Percentiles rank a stretch among this genome's conserved stretches.
Evolutionary conservation across 2,888 invertebrate genomes (phyloP).

Genomic region (Heliconius sara): DNA sequence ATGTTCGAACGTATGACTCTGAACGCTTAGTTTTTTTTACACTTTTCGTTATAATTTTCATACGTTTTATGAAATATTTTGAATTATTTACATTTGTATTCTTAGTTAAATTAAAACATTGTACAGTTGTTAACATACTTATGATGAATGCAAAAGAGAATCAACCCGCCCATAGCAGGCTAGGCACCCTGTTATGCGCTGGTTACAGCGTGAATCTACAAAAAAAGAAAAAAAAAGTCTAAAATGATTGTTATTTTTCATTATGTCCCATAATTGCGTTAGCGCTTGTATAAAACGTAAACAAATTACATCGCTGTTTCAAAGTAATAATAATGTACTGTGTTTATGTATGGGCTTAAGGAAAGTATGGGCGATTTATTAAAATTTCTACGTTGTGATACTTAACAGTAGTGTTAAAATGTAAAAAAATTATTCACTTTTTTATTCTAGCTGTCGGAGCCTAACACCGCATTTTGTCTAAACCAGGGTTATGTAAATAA

Average conservation of each 20-base stretch:
- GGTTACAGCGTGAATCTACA: neutral
- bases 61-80: too few relatives aligned
- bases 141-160: neutral
- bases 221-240: neutral
- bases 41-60: too few relatives aligned
- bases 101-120: neutral
- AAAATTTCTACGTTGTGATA: neutral
- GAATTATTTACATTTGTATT: too few relatives aligned
- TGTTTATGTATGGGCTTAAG: constrained; percentile 4
- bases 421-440: too few relatives aligned
- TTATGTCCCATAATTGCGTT: neutral
- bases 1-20: too few relatives aligned
- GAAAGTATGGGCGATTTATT: neutral
- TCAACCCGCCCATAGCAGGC: neutral
- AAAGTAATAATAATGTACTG: neutral
- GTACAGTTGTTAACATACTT: neutral
- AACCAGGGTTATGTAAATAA: too few relatives aligned
- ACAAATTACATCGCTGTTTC: constrained; percentile 14
- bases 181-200: neutral
- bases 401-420: neutral
- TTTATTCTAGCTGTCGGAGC: too few relatives aligned
- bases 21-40: too few relatives aligned
- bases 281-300: neutral
- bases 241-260: constrained; percentile 1
- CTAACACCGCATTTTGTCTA: too few relatives aligned